Conservation (phyloP, 2,888 invertebrate genomes). For the Mechanitis messenoides region DNA sequence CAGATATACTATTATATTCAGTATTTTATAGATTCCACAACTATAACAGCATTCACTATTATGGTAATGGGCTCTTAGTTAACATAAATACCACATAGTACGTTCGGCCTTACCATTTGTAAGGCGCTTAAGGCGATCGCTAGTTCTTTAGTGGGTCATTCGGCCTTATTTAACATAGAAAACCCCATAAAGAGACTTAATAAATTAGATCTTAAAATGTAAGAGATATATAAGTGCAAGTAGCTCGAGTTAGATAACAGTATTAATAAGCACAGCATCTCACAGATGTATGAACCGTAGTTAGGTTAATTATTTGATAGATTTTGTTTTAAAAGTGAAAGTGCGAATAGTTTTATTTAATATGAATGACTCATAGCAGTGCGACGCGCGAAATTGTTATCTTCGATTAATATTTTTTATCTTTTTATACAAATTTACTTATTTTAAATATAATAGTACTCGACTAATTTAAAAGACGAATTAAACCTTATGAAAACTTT, state of each 20-base stretch:
- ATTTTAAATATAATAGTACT: too few species aligned
- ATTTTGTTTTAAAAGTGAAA: constrained; percentile 2
- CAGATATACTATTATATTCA: neutral
- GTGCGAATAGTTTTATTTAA: constrained; percentile 1
- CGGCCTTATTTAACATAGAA: constrained; percentile 15
- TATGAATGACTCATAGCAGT: neutral
- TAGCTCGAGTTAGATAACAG: neutral
- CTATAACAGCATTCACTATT: constrained; percentile 24
- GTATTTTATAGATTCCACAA: constrained; percentile 12
- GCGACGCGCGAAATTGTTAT: neutral
- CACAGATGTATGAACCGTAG: neutral
- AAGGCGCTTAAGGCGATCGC: constrained; percentile 22
- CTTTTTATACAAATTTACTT: neutral
- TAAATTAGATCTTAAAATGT: neutral
- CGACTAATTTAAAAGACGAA: too few species aligned
- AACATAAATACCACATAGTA: constrained; percentile 26
- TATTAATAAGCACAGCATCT: neutral
- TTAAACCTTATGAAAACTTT: too few species aligned
- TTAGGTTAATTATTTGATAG: constrained; percentile 3
- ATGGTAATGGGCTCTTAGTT: constrained; percentile 26
- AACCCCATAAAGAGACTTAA: constrained; percentile 9
- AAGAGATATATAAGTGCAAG: neutral
- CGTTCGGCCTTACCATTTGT: constrained; percentile 27
- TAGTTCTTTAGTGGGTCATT: constrained; percentile 22
- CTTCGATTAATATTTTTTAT: neutral